Conservation (phyloP, 1,140 invertebrate genomes). For the Chrysopa pallens region DNA sequence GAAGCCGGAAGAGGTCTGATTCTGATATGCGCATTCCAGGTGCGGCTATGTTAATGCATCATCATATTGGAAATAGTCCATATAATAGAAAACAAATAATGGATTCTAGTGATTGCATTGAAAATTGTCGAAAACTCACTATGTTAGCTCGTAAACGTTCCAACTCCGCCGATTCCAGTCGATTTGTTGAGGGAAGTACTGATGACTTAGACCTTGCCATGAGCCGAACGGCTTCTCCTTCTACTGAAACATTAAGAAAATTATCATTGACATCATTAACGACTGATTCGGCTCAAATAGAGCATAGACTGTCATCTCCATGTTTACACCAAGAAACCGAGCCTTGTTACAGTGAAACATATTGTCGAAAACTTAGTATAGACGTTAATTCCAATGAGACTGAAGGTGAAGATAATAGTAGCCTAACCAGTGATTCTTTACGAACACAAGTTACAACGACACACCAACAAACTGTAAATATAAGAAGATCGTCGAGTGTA, state of each 20-base stretch:
- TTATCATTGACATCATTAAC: constrained; percentile 20
- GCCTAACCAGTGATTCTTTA: constrained; percentile 1
- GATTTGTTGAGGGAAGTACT: constrained; percentile 37
- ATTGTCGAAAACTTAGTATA: constrained; percentile 24
- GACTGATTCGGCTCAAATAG: not conserved
- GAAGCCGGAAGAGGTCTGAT: constrained; percentile 30
- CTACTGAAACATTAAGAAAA: constrained; percentile 30
- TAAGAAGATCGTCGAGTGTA: constrained; percentile 62
- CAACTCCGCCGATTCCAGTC: constrained; percentile 51
- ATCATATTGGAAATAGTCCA: constrained; percentile 24
- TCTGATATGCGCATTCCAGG: constrained; percentile 33
- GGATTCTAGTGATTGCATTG: constrained; percentile 25
- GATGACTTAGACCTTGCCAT: constrained; percentile 28
- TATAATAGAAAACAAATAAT: constrained; percentile 35
- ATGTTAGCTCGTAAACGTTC: constrained; percentile 35
- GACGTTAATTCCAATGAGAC: constrained; percentile 28
- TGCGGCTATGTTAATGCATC: constrained; percentile 27
- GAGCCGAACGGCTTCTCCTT: constrained; percentile 28
- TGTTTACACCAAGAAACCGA: constrained; percentile 25
- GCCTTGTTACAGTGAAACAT: constrained; percentile 20
- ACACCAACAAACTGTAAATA: constrained; percentile 34
- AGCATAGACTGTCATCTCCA: constrained; percentile 22
- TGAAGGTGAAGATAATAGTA: constrained; percentile 13
- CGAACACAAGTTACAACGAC: constrained; percentile 2
- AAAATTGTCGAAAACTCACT: constrained; percentile 17